Conservation (phyloP, 2,113 vertebrate genomes). For the Gila orcuttii region DNA sequence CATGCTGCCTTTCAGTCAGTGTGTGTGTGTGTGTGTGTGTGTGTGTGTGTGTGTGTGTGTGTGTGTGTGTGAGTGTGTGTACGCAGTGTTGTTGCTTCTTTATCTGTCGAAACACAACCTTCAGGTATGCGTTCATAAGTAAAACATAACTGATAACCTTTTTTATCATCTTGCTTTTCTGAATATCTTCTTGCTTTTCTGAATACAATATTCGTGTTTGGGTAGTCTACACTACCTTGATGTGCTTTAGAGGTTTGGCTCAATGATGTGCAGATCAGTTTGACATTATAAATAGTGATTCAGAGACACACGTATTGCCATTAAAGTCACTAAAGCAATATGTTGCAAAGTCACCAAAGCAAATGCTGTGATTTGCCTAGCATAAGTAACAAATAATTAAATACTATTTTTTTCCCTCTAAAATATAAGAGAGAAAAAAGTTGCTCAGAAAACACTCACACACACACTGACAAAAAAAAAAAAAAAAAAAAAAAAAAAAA, state of each 20-base stretch:
- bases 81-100: neutral
- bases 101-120: constrained; percentile 24
- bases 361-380: neutral
- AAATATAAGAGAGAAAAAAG: neutral
- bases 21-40: neutral
- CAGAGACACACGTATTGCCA: neutral
- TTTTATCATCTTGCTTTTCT: neutral
- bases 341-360: neutral
- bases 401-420: neutral
- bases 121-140: constrained; percentile 20
- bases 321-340: neutral
- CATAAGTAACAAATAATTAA: neutral
- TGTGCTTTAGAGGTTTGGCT: constrained; percentile 8
- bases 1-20: neutral
- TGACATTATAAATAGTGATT: constrained; percentile 1
- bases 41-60: neutral
- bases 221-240: neutral
- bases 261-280: neutral
- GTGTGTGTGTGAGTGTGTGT: neutral
- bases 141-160: neutral
- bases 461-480: neutral
- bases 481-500: neutral
- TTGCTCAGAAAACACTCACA: neutral
- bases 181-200: neutral
- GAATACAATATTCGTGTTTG: neutral